These are phyloP conservation scores for Cheilosia scutellata DNA, from an alignment of 2,888 invertebrate genomes.

Conservation along the genomic window DNA sequence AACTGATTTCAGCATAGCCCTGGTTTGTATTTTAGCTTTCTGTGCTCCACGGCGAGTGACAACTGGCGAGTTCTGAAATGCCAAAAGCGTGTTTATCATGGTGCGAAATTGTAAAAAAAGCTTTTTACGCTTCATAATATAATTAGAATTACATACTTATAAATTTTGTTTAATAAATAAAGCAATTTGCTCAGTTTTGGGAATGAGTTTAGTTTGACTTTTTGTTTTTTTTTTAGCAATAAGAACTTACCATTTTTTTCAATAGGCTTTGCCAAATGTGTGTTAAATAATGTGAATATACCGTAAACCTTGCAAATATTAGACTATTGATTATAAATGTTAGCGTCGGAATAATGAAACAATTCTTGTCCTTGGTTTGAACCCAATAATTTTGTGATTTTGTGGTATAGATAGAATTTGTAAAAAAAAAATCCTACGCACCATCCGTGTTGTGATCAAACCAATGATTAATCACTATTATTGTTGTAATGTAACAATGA, in stretches of 20 bases:
- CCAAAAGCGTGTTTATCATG: conserved; percentile 10
- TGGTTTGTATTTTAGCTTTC: conserved; percentile 87
- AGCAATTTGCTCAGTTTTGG: conserved; percentile 8
- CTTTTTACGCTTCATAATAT: background rate
- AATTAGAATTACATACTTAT: background rate
- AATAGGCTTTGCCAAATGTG: conserved; percentile 29
- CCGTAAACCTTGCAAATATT: conserved; percentile 23
- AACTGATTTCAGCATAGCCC: conserved; percentile 85
- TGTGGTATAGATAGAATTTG: conserved; percentile 14
- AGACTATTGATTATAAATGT: conserved; percentile 48
- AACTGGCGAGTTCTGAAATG: conserved; percentile 83
- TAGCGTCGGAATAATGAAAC: conserved; percentile 33
- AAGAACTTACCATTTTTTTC: conserved; percentile 64
- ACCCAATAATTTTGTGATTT: conserved; percentile 29
- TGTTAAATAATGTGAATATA: conserved; percentile 30
- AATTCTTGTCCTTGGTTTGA: conserved; percentile 4
- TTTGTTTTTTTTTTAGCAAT: conserved; percentile 19
- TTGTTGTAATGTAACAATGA: conserved; percentile 65
- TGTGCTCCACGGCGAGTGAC: conserved; percentile 87
- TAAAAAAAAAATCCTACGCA: conserved; percentile 54
- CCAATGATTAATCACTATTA: conserved; percentile 18
- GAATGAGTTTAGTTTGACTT: background rate
- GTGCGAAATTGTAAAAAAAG: conserved; percentile 36
- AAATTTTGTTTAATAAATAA: conserved; percentile 1
- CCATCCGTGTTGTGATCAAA: conserved; percentile 5